Conservation (phyloP, 2,797 vertebrate genomes). For the Acestrorhynchus altus region DNA sequence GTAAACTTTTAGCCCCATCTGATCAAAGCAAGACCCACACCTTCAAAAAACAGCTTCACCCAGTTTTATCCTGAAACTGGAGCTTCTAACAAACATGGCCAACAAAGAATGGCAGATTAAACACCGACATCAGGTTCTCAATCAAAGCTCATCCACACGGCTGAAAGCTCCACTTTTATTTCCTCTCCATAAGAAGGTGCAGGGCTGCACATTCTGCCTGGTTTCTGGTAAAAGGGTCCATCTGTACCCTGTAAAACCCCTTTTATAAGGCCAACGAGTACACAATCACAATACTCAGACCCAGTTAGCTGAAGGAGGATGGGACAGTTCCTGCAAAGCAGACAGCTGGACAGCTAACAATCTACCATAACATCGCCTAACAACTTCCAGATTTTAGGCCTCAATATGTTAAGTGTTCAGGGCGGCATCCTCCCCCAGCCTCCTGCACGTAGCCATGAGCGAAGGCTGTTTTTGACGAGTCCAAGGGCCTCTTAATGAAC, state of each 20-base stretch:
- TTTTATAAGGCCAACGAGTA: slow-evolving; percentile 31
- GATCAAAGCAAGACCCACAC: too few species aligned
- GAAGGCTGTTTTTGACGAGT: slow-evolving; percentile 30
- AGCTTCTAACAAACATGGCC: too few species aligned
- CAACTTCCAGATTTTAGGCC: slow-evolving; percentile 47
- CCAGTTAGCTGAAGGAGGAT: slow-evolving; percentile 11
- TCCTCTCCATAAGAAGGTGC: not conserved
- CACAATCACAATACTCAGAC: slow-evolving; percentile 10
- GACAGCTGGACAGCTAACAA: slow-evolving; percentile 42
- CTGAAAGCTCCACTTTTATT: not conserved
- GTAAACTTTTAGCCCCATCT: not conserved
- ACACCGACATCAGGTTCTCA: not conserved
- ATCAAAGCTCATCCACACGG: not conserved
- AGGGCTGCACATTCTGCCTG: slow-evolving; percentile 1
- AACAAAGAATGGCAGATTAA: too few species aligned
- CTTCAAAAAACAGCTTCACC: too few species aligned
- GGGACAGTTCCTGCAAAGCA: slow-evolving; percentile 38
- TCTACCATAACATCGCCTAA: slow-evolving; percentile 42
- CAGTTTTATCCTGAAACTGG: too few species aligned
- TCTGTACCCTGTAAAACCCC: not conserved
- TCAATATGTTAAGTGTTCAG: slow-evolving; percentile 43
- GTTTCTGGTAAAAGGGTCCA: not conserved
- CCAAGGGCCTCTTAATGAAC: slow-evolving; percentile 35
- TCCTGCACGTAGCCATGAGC: slow-evolving; percentile 25
- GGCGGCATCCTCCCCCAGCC: not conserved